These are phyloP conservation scores for Scolopax mira DNA, from an alignment of 2,113 vertebrate genomes.

Conservation along the genomic window DNA sequence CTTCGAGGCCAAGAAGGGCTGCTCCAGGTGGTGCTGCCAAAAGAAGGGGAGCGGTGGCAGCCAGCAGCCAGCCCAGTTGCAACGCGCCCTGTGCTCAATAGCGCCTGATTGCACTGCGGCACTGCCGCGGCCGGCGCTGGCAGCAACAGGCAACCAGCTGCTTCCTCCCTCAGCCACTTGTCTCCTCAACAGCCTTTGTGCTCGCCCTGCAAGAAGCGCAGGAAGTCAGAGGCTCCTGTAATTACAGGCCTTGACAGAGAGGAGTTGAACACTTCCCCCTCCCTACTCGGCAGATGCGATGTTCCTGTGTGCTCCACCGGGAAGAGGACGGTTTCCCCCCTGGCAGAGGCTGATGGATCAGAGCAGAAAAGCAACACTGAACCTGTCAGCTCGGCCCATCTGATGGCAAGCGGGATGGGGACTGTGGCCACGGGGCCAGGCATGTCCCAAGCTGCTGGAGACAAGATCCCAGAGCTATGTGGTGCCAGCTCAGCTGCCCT, in stretches of 20 bases:
- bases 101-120: background rate
- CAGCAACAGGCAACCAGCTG: background rate
- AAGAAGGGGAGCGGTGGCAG: background rate
- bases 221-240: background rate
- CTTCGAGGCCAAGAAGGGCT: background rate
- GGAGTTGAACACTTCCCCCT: background rate
- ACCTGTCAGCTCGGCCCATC: background rate
- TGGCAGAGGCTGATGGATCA: background rate
- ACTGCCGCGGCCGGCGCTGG: background rate
- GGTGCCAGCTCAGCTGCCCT: background rate
- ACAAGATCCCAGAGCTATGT: background rate
- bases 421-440: background rate
- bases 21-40: background rate
- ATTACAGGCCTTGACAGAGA: background rate
- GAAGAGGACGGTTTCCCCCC: background rate
- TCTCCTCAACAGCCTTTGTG: background rate
- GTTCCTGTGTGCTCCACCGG: fast-evolving
- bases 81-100: background rate
- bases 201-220: background rate
- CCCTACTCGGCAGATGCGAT: fast-evolving
- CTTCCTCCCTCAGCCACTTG: background rate
- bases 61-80: background rate
- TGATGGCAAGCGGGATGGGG: too few relatives aligned
- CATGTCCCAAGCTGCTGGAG: background rate
- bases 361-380: background rate